Evolutionary conservation across 2,797 vertebrate genomes (phyloP).

Genomic region (Paramormyrops hopkinsi): DNA sequence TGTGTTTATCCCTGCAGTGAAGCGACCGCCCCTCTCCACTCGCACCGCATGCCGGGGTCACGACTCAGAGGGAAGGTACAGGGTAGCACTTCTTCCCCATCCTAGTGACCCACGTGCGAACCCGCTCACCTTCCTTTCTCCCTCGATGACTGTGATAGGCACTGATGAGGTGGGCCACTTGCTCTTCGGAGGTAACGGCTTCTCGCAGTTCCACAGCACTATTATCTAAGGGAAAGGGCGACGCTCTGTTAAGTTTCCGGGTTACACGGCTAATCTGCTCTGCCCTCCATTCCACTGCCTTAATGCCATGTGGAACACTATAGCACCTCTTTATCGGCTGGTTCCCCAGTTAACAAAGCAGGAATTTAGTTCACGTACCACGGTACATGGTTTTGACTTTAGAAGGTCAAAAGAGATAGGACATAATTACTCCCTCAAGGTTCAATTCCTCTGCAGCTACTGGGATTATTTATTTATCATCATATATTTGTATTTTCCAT

Average conservation of each 20-base stretch:
- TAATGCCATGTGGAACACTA: neutral
- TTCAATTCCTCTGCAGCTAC: neutral
- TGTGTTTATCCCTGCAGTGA: neutral
- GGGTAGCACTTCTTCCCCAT: neutral
- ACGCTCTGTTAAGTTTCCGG: neutral
- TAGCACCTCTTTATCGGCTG: neutral
- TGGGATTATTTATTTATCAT: neutral
- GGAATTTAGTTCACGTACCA: neutral
- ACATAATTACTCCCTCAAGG: neutral
- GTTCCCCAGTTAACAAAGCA: neutral
- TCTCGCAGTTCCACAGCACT: slow-evolving; percentile 71
- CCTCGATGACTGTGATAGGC: slow-evolving; percentile 66
- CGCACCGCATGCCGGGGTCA: neutral
- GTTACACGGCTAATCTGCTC: neutral
- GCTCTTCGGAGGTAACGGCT: slow-evolving; percentile 63
- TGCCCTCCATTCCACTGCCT: neutral
- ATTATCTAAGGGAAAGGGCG: slow-evolving; percentile 51
- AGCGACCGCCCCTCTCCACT: neutral
- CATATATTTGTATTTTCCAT: neutral
- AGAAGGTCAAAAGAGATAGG: slow-evolving; percentile 2
- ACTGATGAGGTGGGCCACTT: slow-evolving; percentile 72
- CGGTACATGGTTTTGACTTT: neutral
- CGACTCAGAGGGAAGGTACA: neutral
- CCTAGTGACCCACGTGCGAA: neutral
- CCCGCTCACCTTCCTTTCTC: slow-evolving; percentile 62